A percentile compares a stretch with the other conserved stretches of the same genome.
Evolutionary conservation across 2,888 invertebrate genomes (phyloP).

Genomic region (Chironomus riparius): DNA sequence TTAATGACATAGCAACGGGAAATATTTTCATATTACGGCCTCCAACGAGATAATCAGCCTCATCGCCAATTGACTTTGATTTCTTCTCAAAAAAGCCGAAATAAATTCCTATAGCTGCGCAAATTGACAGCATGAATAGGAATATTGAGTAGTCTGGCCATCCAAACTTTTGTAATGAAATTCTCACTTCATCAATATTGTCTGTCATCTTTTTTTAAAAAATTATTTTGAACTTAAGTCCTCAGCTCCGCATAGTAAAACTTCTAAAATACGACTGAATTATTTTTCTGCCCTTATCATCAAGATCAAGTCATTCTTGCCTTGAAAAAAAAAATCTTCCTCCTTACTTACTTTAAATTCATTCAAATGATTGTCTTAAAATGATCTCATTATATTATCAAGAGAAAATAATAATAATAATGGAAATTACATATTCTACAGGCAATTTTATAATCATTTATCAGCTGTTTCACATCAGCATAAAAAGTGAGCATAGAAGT

Average conservation of each 20-base stretch:
- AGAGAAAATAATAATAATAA: too few relatives aligned
- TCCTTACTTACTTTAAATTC: not conserved
- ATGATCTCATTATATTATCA: not conserved
- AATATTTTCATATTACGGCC: constrained; percentile 57
- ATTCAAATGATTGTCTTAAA: not conserved
- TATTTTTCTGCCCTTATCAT: not conserved
- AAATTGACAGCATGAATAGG: constrained; percentile 62
- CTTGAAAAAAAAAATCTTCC: not conserved
- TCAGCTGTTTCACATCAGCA: not conserved
- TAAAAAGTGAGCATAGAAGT: too few relatives aligned
- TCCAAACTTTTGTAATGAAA: constrained; percentile 54
- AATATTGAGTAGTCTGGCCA: constrained; percentile 73
- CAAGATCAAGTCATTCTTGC: not conserved
- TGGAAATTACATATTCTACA: not conserved
- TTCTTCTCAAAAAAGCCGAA: constrained; percentile 63
- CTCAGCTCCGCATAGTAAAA: not conserved
- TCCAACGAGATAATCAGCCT: constrained; percentile 57
- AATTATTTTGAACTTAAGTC: not conserved
- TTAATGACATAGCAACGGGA: constrained; percentile 61
- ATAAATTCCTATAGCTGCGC: constrained; percentile 71
- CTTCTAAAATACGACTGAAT: constrained; percentile 2
- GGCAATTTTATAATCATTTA: not conserved
- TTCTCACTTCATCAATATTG: constrained; percentile 38
- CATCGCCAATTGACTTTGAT: constrained; percentile 36
- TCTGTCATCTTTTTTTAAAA: constrained; percentile 28